Percentiles rank a stretch among this genome's conserved stretches.
Evolutionary conservation across 1,140 invertebrate genomes (phyloP).

Genomic region (Brachionus asplanchnoidis): DNA sequence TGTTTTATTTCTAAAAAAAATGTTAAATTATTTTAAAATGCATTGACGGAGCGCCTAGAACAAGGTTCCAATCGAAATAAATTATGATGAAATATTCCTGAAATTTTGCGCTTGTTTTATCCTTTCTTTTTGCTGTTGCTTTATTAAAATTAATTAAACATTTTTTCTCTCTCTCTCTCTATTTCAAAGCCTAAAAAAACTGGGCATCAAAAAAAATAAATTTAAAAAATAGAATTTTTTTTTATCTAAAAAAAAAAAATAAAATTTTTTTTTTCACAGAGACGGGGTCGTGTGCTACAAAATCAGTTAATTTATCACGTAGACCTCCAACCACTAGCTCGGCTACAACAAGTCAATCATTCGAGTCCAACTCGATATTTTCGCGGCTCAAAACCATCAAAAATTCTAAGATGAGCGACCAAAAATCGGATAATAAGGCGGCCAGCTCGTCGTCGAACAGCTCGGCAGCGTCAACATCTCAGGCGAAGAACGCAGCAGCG

Average conservation of each 20-base stretch:
- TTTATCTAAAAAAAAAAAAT: too few relatives aligned
- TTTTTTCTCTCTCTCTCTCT: neutral
- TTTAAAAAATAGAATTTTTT: too few relatives aligned
- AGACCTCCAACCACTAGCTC: neutral
- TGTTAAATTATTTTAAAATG: neutral
- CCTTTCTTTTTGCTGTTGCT: neutral
- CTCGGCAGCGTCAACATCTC: neutral
- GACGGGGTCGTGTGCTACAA: constrained; percentile 26
- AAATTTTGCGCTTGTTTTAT: neutral
- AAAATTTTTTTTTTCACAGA: neutral
- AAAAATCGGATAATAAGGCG: neutral
- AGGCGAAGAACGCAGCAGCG: neutral
- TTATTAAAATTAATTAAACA: neutral
- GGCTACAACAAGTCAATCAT: neutral
- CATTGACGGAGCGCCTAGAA: neutral
- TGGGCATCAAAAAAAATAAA: too few relatives aligned
- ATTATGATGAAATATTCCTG: neutral
- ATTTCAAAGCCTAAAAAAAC: neutral
- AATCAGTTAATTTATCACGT: constrained; percentile 14
- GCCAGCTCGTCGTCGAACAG: constrained; percentile 13
- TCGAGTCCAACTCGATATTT: constrained; percentile 13
- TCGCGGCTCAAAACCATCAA: neutral
- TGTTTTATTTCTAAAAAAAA: neutral
- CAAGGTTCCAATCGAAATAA: neutral
- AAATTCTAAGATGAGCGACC: neutral